These are phyloP conservation scores for Holotrichia oblita DNA, from an alignment of 1,140 invertebrate genomes.

Conservation along the genomic window DNA sequence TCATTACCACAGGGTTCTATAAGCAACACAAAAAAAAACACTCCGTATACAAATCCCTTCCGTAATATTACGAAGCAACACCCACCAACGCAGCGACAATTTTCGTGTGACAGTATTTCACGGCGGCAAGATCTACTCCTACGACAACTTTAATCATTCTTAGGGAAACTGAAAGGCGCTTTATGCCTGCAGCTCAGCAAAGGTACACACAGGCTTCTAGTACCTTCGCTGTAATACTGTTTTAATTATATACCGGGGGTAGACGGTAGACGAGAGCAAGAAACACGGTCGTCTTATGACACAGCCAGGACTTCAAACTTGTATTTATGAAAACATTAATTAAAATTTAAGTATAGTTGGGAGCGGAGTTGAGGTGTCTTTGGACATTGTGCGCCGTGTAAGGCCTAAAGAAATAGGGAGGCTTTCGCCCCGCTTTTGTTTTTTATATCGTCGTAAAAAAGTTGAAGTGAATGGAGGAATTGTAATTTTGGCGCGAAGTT, in stretches of 20 bases:
- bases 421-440: too few relatives aligned
- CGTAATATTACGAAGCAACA: not conserved
- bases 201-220: not conserved
- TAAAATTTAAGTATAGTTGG: constrained; percentile 22
- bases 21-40: too few relatives aligned
- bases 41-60: too few relatives aligned
- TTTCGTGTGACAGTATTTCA: constrained; percentile 20
- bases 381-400: too few relatives aligned
- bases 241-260: constrained; percentile 20
- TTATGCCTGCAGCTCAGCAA: not conserved
- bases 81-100: constrained; percentile 8
- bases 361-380: not conserved
- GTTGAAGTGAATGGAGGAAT: too few relatives aligned
- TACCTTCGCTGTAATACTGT: not conserved
- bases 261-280: not conserved
- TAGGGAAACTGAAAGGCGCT: constrained; percentile 1
- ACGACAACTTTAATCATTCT: constrained; percentile 30
- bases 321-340: constrained; percentile 33
- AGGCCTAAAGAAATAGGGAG: too few relatives aligned
- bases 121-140: constrained; percentile 15
- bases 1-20: too few relatives aligned
- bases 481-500: too few relatives aligned
- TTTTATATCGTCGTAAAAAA: too few relatives aligned
- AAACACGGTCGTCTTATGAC: not conserved
- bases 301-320: not conserved